Evolutionary conservation across 2,113 vertebrate species (phyloP), one percentile per base, ranked within the genome.

Genomic region (Platycercus adscitus): DNA sequence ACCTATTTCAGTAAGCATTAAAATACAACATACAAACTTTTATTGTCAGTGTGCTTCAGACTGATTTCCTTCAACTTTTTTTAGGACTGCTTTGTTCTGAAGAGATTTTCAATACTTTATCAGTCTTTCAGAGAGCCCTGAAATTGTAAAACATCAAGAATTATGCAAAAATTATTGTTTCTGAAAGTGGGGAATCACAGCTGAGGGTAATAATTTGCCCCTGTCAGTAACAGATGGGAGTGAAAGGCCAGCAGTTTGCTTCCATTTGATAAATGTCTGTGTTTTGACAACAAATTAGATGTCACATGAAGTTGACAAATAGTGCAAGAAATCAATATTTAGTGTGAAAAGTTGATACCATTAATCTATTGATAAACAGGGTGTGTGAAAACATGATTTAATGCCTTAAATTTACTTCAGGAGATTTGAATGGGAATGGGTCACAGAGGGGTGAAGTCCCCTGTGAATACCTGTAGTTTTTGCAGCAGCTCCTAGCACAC

Each of bases 231-330:
- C 44, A 90, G 79, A 82, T 52, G 60, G 56, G 37, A 66, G 81
- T 65, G 91, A 93, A 96, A 95, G 88, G 75, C 64, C 93, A 93
- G 18, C 49, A 26, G 8, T 95, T 95, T 91, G n/a, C 37, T 81
- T 88, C 46, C 52, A 17, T 60, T 94, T 95, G 86, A 95, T 91
- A 89, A 95, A 86, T 92, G 61, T 63, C 41, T 80, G 44, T 73
- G 82, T 49, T 96, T 94, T 94, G 93, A 88, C 69, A 95, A 80
- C 81, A 97, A 97, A 96, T 95, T 93, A 93, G 79, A 93, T 86
- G 61, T 83, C 82, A 88, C 75, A 81, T 19, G 5, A 96, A 94
- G 84, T 35, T 95, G 85, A 90, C 64, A 94, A 85, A 77, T 86
- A 75, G 81, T 89, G 70, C 49, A 44, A 44, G 50, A 95, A 96